phyloP scores from a whole-genome alignment of 1,140 invertebrate genomes.

The Danaus melanippus region DNA sequence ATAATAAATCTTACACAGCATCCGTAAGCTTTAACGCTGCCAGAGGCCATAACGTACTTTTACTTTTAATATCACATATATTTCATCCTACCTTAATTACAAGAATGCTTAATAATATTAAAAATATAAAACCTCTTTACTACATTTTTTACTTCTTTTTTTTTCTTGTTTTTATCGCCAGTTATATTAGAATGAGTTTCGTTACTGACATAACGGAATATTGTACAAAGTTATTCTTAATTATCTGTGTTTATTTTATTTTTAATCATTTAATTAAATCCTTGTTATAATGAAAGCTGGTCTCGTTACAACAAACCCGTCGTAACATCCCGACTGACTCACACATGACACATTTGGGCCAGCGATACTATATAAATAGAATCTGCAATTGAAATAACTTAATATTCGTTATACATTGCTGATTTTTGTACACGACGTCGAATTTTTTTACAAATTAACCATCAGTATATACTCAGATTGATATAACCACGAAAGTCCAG shows the following conservation, averaged over 20 bases:
- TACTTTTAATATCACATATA: slow-evolving; percentile 1
- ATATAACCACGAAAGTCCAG: too few relatives aligned
- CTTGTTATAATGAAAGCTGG: too few relatives aligned
- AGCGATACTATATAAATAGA: slow-evolving; percentile 18
- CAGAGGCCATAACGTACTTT: slow-evolving; percentile 5
- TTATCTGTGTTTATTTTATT: too few relatives aligned
- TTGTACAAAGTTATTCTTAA: too few relatives aligned
- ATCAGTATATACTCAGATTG: too few relatives aligned
- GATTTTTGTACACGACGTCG: neutral
- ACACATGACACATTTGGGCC: slow-evolving; percentile 46
- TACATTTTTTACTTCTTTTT: too few relatives aligned
- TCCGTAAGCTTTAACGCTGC: slow-evolving; percentile 15
- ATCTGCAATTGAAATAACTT: slow-evolving; percentile 11
- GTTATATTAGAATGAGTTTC: too few relatives aligned
- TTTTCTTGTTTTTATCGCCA: too few relatives aligned
- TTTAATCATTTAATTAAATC: too few relatives aligned
- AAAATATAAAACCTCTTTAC: too few relatives aligned
- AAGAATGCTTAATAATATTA: neutral
- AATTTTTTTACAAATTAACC: too few relatives aligned
- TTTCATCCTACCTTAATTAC: neutral
- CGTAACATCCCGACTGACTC: slow-evolving; percentile 31
- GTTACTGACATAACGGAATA: too few relatives aligned
- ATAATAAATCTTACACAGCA: slow-evolving; percentile 26
- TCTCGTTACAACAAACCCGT: slow-evolving; percentile 18
- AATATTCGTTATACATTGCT: neutral